A percentile compares a stretch with the other conserved stretches of the same genome.
phyloP scores from a whole-genome alignment of 1,140 invertebrate species.

The Diabrotica virgifera region DNA sequence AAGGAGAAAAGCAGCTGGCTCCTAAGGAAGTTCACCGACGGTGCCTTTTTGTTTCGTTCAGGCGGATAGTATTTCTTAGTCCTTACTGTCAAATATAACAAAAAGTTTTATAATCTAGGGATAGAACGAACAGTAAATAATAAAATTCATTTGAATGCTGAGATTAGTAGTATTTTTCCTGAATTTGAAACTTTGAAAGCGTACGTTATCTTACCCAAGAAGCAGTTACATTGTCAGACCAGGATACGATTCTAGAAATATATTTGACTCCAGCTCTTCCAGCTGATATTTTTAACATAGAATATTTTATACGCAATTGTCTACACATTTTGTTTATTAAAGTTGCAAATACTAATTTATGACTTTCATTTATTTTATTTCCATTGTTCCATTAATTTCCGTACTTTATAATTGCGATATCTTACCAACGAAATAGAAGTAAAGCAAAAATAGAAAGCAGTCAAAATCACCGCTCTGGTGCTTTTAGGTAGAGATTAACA shows the following conservation, averaged over 20 bases:
- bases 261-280: slow-evolving; percentile 2
- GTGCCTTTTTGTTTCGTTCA: slow-evolving; percentile 27
- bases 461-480: too few relatives aligned
- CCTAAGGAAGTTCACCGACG: slow-evolving; percentile 17
- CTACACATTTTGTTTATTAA: too few relatives aligned
- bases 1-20: slow-evolving; percentile 20
- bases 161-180: slow-evolving; percentile 6
- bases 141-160: slow-evolving; percentile 18
- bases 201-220: slow-evolving; percentile 21
- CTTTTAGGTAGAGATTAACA: too few relatives aligned
- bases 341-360: too few relatives aligned
- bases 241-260: slow-evolving; percentile 6
- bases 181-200: slow-evolving; percentile 22
- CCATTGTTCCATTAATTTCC: too few relatives aligned
- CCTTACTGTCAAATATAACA: slow-evolving; percentile 22
- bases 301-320: neutral
- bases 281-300: neutral
- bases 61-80: slow-evolving; percentile 20
- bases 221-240: slow-evolving; percentile 14
- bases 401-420: too few relatives aligned
- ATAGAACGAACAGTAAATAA: slow-evolving; percentile 16
- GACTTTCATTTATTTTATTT: too few relatives aligned
- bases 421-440: too few relatives aligned
- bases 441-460: too few relatives aligned
- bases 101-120: slow-evolving; percentile 26